phyloP scores from a whole-genome alignment of 2,797 vertebrate genomes.

The Spinus olivaceus region DNA sequence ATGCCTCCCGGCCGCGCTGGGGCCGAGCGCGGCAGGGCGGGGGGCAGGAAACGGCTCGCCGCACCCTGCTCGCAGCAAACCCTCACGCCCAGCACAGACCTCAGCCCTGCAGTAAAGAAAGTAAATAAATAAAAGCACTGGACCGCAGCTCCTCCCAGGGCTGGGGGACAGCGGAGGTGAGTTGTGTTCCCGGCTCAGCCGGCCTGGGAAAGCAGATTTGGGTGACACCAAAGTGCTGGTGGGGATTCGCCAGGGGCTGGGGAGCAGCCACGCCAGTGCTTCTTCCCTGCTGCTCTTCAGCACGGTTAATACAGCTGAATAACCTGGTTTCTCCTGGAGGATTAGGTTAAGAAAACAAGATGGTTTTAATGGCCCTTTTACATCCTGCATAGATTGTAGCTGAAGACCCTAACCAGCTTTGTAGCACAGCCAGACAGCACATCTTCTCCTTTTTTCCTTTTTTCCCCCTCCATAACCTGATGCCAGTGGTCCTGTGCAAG shows the following conservation, averaged over 20 bases:
- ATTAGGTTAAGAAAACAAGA: background rate
- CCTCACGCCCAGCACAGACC: background rate
- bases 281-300: background rate
- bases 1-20: background rate
- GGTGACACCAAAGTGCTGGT: background rate
- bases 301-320: background rate
- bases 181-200: background rate
- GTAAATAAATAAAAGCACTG: background rate
- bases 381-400: background rate
- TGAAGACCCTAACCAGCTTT: background rate
- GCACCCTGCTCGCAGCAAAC: background rate
- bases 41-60: constrained; percentile 39
- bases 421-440: background rate
- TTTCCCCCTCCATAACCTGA: background rate
- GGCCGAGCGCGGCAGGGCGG: background rate
- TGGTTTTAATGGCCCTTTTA: background rate
- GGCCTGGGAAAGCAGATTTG: background rate
- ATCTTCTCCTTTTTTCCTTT: background rate
- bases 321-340: constrained; percentile 9
- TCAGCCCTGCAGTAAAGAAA: background rate
- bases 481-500: background rate
- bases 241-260: background rate
- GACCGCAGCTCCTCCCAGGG: background rate
- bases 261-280: rapidly evolving
- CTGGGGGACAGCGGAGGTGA: background rate